phyloP scores from a whole-genome alignment of 1,140 invertebrate genomes.

The Drosophila chauvacae region DNA sequence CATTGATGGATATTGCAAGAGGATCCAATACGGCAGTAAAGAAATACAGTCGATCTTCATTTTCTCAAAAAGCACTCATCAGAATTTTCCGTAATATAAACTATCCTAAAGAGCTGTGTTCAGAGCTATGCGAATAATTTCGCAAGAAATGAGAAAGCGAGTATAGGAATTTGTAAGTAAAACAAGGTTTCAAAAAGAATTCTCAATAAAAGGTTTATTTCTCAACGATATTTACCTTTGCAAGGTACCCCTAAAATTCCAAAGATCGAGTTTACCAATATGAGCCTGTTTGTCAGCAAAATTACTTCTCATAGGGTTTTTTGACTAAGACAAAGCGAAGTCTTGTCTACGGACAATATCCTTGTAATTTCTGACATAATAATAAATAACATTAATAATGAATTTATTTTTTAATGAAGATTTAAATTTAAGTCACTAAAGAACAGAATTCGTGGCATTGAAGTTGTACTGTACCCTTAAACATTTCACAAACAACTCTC shows the following conservation, averaged over 20 bases:
- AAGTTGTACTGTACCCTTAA: slow-evolving; percentile 15
- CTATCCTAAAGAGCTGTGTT: too few species aligned
- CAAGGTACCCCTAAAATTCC: neutral
- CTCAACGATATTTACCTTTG: neutral
- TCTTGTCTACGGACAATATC: neutral
- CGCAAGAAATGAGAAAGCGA: neutral
- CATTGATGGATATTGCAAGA: slow-evolving; percentile 59
- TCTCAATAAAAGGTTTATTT: neutral
- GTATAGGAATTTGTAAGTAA: neutral
- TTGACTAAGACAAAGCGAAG: neutral
- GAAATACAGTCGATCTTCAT: slow-evolving; percentile 14
- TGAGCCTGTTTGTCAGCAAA: too few species aligned
- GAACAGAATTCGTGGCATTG: neutral
- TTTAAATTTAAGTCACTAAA: neutral
- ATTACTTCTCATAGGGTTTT: too few species aligned
- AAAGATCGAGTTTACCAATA: neutral
- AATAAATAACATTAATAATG: too few species aligned
- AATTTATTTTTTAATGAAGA: neutral
- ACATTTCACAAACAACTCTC: slow-evolving; percentile 31
- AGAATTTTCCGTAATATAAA: neutral
- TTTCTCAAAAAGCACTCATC: neutral
- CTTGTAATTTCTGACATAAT: too few species aligned
- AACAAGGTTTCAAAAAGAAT: neutral
- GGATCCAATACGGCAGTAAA: slow-evolving; percentile 14
- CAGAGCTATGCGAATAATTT: slow-evolving; percentile 1